Evolutionary conservation across 2,888 invertebrate genomes (phyloP).

Genomic region (Drosophila barbarae): DNA sequence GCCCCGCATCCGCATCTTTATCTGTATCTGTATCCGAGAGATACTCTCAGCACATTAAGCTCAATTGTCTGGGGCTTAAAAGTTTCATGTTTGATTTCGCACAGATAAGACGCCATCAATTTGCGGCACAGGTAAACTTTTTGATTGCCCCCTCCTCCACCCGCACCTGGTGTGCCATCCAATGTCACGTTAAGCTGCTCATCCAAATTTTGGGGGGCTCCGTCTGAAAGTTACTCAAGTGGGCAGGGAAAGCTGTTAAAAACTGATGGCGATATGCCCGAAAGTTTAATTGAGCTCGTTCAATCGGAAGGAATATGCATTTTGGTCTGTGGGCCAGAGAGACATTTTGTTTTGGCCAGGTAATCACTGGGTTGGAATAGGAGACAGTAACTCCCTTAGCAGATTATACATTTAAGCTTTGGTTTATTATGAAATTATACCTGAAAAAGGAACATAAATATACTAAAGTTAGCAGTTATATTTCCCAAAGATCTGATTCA

Average conservation of each 20-base stretch:
- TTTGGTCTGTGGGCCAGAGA: background rate
- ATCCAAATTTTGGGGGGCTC: constrained; percentile 20
- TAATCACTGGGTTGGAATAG: background rate
- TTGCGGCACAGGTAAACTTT: constrained; percentile 67
- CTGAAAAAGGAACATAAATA: too few species aligned
- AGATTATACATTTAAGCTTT: background rate
- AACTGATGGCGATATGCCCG: constrained; percentile 40
- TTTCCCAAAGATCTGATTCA: background rate
- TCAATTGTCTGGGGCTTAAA: constrained; percentile 72
- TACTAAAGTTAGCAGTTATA: background rate
- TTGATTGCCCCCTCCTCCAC: constrained; percentile 53
- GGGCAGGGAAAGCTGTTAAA: constrained; percentile 45
- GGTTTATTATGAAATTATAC: too few species aligned
- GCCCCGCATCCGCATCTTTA: constrained; percentile 2
- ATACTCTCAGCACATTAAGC: constrained; percentile 60
- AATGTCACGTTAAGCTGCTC: constrained; percentile 67
- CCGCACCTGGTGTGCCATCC: background rate
- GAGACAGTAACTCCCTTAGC: background rate
- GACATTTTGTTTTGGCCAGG: constrained; percentile 12
- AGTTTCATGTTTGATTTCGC: constrained; percentile 71
- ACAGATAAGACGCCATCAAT: constrained; percentile 70
- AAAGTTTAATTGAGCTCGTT: constrained; percentile 45
- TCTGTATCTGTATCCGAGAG: constrained; percentile 17
- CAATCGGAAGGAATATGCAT: constrained; percentile 31
- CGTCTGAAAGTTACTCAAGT: constrained; percentile 33